Evolutionary conservation across 2,888 invertebrate species (phyloP), one percentile per base, ranked within the genome.

Genomic region (Agrotis ipsilon): DNA sequence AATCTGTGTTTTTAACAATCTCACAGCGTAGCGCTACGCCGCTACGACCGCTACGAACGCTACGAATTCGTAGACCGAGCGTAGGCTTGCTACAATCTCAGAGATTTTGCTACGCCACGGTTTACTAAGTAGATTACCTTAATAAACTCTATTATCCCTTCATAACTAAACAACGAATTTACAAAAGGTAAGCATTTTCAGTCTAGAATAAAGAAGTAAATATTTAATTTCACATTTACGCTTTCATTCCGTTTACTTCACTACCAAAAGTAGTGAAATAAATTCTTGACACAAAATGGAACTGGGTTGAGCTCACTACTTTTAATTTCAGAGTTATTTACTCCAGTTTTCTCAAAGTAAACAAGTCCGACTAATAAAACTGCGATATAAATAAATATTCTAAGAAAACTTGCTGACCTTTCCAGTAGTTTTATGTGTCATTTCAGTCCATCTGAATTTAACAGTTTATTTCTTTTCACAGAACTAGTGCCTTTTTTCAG

Each of bases 71-170:
- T 67, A 80, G 61, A 48, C 54, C 32, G 0, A 13, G 48, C 75
- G 80, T 75, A 75, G 68, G 11, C 55, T 14, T 57, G 75, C 63
- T 60, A 61, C 75, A 59, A 80, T n/a, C 32, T 51, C 49, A 6
- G 19, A 49, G 39, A 19, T 54, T 46, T 49, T 13, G 9, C 18
- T 49, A 6, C 18, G 24, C 39, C 51, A 60, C 27, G 13, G 60
- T 60, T 61, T 51, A 39, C 27, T 7, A 46, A 77, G 24, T 76
- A 46, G n/a, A 48, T 71, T 57, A 69, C 60, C 21, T 57, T 24
- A 70, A 46, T 39, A 57, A 61, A 60, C 49, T 51, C 27, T 51
- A 61, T 61, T 74, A 69, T 60, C 45, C 55, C 49, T 61, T 78
- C 72, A 58, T 78, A 71, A 78, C 57, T 43, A 45, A 49, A 39